Evolutionary conservation across 2,797 vertebrate genomes (phyloP).

Genomic region (Lophotriccus pileatus): DNA sequence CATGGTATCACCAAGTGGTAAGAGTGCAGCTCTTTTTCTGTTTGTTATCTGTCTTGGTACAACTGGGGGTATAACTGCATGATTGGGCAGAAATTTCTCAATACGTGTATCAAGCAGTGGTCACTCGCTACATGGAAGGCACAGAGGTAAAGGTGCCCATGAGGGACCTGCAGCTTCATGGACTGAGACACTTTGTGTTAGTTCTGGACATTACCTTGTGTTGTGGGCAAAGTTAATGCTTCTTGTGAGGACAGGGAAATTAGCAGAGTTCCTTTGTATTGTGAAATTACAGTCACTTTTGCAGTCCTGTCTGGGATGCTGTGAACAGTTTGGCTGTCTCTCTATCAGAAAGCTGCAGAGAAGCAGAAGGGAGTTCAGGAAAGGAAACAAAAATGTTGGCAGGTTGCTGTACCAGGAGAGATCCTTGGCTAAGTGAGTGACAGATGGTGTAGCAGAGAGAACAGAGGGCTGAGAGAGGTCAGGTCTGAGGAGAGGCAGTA

Average conservation of each 20-base stretch:
- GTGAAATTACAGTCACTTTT: background rate
- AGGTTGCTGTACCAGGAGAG: constrained; percentile 7
- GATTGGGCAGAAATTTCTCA: background rate
- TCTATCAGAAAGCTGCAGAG: background rate
- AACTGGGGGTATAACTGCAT: background rate
- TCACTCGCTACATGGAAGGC: background rate
- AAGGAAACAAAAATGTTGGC: constrained; percentile 45
- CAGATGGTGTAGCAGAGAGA: constrained; percentile 42
- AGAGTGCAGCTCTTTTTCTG: constrained; percentile 55
- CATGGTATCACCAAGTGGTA: constrained; percentile 88
- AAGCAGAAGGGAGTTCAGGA: constrained; percentile 36
- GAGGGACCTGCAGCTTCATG: background rate
- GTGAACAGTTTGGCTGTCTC: background rate
- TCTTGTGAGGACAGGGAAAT: background rate
- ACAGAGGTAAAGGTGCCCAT: fast-evolving
- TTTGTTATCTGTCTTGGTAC: background rate
- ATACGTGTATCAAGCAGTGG: background rate
- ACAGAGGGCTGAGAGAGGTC: constrained; percentile 25
- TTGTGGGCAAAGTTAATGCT: background rate
- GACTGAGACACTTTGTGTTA: background rate
- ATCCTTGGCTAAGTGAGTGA: constrained; percentile 20
- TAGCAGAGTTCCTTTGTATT: background rate
- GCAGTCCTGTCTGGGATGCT: background rate
- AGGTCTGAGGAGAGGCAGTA: background rate
- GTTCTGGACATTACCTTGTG: background rate